Evolutionary conservation across 2,797 vertebrate genomes (phyloP).

Genomic region (Naso thynnoides): DNA sequence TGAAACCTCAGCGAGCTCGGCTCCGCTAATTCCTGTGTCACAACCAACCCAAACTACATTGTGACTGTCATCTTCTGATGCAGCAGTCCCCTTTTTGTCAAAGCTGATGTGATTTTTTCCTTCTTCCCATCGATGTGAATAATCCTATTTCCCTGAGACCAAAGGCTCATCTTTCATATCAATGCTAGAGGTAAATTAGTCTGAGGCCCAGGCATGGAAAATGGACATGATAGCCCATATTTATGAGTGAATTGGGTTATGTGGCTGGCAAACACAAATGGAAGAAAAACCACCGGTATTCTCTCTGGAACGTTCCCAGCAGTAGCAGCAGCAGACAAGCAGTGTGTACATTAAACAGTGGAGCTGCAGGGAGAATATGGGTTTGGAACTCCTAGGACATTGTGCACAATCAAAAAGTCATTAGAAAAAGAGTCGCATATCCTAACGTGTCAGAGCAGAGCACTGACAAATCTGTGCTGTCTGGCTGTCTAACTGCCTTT

Average conservation of each 20-base stretch:
- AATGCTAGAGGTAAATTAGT: conserved; percentile 71
- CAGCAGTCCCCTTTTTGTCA: conserved; percentile 29
- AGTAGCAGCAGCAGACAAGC: conserved; percentile 31
- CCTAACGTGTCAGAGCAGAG: conserved; percentile 18
- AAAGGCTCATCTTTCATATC: conserved; percentile 75
- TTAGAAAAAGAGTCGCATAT: conserved; percentile 44
- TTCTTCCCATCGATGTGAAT: conserved; percentile 69
- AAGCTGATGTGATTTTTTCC: conserved; percentile 67
- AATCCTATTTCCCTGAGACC: conserved; percentile 74
- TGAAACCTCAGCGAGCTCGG: conserved; percentile 26
- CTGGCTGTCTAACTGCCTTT: conserved; percentile 15
- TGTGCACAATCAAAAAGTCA: conserved; percentile 45
- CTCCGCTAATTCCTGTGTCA: conserved; percentile 43
- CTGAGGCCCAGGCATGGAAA: conserved; percentile 71
- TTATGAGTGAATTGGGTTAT: conserved; percentile 76
- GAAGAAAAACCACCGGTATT: conserved; percentile 66
- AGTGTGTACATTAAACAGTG: conserved; percentile 68
- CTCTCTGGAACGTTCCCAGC: conserved; percentile 58
- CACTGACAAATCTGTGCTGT: neutral
- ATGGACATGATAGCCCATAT: conserved; percentile 77
- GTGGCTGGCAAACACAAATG: conserved; percentile 69
- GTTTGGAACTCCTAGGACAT: conserved; percentile 37
- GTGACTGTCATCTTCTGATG: conserved; percentile 38
- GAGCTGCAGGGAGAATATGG: conserved; percentile 45
- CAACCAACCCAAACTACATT: conserved; percentile 26